Evolutionary conservation across 2,113 vertebrate species (phyloP).

Genomic region (Lagopus leucura): DNA sequence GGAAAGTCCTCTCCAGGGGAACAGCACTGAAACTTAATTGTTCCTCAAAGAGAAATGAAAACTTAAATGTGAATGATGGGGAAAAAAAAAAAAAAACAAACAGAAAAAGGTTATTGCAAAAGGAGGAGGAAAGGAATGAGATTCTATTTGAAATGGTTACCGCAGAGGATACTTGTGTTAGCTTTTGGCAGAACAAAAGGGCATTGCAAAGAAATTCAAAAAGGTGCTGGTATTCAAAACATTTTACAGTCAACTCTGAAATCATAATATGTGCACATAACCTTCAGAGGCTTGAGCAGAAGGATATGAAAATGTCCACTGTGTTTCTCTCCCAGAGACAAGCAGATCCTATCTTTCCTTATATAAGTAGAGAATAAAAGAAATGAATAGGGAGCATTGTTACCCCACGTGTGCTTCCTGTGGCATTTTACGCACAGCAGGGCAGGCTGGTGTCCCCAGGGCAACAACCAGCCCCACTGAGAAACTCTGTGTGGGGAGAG

Average conservation of each 20-base stretch:
- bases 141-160: not conserved
- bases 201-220: not conserved
- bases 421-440: not conserved
- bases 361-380: not conserved
- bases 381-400: not conserved
- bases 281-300: not conserved
- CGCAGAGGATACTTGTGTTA: not conserved
- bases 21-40: not conserved
- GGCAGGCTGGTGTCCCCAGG: not conserved
- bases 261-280: not conserved
- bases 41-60: not conserved
- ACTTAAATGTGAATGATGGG: not conserved
- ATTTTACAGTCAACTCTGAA: not conserved
- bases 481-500: not conserved
- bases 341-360: not conserved
- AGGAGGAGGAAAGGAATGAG: not conserved
- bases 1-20: not conserved
- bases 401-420: not conserved
- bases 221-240: not conserved
- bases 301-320: not conserved
- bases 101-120: not conserved
- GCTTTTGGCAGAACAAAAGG: conserved; percentile 10
- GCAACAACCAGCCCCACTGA: not conserved
- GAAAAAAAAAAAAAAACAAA: not conserved
- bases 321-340: not conserved